Conservation (phyloP, 2,888 invertebrate species). For the Didymodactylos carnosus region DNA sequence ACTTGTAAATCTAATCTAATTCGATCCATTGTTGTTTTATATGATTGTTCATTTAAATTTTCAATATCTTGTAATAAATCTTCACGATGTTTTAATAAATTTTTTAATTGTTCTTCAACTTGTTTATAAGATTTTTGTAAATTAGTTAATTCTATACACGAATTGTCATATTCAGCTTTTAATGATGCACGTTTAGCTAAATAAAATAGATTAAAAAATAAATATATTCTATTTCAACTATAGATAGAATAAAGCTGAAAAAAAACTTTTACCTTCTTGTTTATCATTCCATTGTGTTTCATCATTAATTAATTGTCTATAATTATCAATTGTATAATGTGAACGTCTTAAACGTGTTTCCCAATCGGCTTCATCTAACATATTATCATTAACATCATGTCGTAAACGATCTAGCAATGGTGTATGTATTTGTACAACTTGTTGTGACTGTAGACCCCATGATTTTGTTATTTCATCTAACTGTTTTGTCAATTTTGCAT, state of each 20-base stretch:
- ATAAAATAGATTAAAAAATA: no score
- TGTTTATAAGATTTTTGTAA: background rate
- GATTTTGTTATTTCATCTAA: conserved; percentile 6
- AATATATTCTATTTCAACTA: no score
- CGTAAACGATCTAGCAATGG: background rate
- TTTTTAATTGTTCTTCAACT: background rate
- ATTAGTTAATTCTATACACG: background rate
- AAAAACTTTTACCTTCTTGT: no score
- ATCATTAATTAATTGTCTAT: background rate
- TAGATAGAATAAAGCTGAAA: no score
- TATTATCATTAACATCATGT: background rate
- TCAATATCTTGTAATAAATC: background rate
- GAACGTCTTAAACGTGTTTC: background rate
- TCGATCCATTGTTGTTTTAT: background rate
- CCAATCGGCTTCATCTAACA: background rate
- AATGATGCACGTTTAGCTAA: background rate
- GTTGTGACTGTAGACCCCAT: conserved; percentile 10
- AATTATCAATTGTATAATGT: background rate
- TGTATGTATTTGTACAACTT: background rate
- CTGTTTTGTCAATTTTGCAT: conserved; percentile 6
- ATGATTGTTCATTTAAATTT: background rate
- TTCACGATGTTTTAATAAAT: background rate
- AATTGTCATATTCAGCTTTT: background rate
- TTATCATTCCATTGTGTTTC: background rate
- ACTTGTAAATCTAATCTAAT: conserved; percentile 9